Evolutionary conservation across 2,888 invertebrate genomes (phyloP), one percentile per base, ranked within the genome.

Genomic region (Aricia artaxerxes): DNA sequence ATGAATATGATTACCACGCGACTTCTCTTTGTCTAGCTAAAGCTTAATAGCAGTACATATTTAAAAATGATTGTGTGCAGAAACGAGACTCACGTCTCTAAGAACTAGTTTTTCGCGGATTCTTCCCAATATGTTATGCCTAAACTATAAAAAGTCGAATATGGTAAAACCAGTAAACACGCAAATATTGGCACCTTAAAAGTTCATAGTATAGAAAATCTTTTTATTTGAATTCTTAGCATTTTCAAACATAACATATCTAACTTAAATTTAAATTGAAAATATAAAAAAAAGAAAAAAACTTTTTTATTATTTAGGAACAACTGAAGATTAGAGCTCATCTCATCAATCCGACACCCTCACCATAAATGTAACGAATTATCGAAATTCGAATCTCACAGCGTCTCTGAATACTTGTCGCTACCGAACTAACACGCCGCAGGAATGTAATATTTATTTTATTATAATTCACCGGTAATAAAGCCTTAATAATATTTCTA

Each of bases 401-500:
- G 24, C 69, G 5, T 38, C 35, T 13, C 69, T 13, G 3, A 35
- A 9, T 69, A 38, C 69, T 38, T 69, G 69, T 69, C 35, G 75
- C 49, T 75, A 75, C 75, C 75, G 44, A 44, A 49, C 31, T 49
- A 31, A 44, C 49, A 75, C 31, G 24, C 44, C 49, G 13, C 44
- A 75, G 11, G 49, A 75, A 75, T 75, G 75, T 44, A 75, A 75
- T 44, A 24, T 44, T 75, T 44, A 24, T 35, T 2, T 2, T 49
- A 75, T 75, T 49, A 31, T 49, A 49, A 75, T 76, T 57, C 24
- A 76, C 13, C 7, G 35, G 35, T 57, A 57, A 1, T 76, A 76
- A 76, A 76, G 53, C 76, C 57, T 76, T 13, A 73, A 73, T 73
- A 73, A 24, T 44, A 76, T 76, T 76, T 57, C 38, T 76, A 57